Evolutionary conservation across 2,797 vertebrate species (phyloP), one percentile per base, ranked within the genome.

Genomic region (Gouania willdenowi): DNA sequence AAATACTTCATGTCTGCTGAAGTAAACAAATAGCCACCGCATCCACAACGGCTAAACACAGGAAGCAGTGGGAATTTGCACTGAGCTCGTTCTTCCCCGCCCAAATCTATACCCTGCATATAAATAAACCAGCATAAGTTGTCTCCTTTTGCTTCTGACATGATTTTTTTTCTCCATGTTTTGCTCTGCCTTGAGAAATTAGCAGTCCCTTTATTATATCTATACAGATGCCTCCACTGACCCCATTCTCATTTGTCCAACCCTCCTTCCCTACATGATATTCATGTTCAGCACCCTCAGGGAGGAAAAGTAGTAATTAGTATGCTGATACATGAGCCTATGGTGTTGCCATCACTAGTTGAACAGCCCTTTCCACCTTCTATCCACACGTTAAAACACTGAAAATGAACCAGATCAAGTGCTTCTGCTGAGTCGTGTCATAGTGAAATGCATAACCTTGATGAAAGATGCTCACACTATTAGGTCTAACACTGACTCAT

Each of bases 381-480:
- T 71, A 15, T 7, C 53, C 51, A 51, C 40, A 19, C 28, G 27
- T 55, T 17, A 23, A 51, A 56, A 39, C 55, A n/a, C 45, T 13
- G 34, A 57, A 33, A 42, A 56, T 43, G 53, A 27, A 30, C 53
- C 26, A 42, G 43, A 24, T 63, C n/a, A n/a, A n/a, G 46, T 52
- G 50, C 8, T 5, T 33, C 46, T 10, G 22, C 12, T n/a, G n/a
- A n/a, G n/a, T 79, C 79, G 68, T 47, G 67, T 70, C 70, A 71
- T 61, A 52, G 52, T 66, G 53, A 54, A 79, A 76, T 77, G 75
- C 73, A 74, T 66, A 74, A 59, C 46, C 9, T 13, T 34, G 50
- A 71, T 44, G 67, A 63, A 75, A 79, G 69, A 77, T 75, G 62
- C 69, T 77, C 73, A 56, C 70, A 64, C 69, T 74, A 62, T 77